Evolutionary conservation across 1,140 invertebrate genomes (phyloP).

Genomic region (Chionoecetes opilio): DNA sequence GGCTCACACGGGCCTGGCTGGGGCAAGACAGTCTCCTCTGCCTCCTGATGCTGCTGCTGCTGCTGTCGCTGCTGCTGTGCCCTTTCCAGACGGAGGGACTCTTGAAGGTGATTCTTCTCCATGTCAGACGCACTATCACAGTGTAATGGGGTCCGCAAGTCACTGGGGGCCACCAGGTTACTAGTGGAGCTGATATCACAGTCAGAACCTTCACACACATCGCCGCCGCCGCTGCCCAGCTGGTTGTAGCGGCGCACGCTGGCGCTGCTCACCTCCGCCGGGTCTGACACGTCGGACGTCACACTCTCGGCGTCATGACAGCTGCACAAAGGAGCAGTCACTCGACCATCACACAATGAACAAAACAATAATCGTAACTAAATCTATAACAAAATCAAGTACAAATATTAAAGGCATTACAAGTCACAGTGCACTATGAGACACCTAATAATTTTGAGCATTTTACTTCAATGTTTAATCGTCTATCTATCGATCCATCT

Average conservation of each 20-base stretch:
- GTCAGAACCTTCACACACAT: conserved; percentile 73
- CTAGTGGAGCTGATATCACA: conserved; percentile 72
- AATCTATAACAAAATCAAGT: too few relatives aligned
- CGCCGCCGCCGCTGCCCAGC: conserved; percentile 57
- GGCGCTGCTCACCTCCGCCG: conserved; percentile 67
- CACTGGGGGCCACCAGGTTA: conserved; percentile 34
- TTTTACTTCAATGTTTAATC: too few relatives aligned
- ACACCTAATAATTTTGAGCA: too few relatives aligned
- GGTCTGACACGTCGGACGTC: conserved; percentile 74
- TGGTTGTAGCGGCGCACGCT: conserved; percentile 75
- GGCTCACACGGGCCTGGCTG: neutral
- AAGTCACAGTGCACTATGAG: too few relatives aligned
- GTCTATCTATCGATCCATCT: too few relatives aligned
- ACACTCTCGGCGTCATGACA: conserved; percentile 79
- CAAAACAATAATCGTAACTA: too few relatives aligned
- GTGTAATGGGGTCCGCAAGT: conserved; percentile 44
- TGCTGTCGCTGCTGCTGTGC: conserved; percentile 37
- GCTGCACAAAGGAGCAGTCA: conserved; percentile 35
- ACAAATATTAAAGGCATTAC: too few relatives aligned
- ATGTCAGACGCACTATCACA: conserved; percentile 71
- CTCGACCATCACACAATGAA: neutral
- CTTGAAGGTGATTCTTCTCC: conserved; percentile 71
- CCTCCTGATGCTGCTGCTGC: neutral
- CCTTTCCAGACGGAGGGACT: conserved; percentile 59
- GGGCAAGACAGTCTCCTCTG: neutral